Conservation (phyloP, 2,113 vertebrate genomes). For the Clarias magur region DNA sequence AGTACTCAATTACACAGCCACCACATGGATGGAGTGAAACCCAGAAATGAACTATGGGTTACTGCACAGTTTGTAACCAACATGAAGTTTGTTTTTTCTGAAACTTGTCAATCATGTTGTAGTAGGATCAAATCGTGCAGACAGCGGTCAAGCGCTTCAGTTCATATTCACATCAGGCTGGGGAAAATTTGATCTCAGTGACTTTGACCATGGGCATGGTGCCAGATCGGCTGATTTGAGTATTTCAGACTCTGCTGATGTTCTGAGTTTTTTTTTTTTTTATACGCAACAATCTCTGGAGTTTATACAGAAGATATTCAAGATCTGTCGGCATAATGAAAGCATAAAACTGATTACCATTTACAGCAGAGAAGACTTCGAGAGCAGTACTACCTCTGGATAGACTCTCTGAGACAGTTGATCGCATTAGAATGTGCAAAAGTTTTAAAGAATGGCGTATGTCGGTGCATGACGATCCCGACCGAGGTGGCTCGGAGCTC, state of each 20-base stretch:
- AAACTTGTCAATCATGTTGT: neutral
- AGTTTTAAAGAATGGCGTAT: too few species aligned
- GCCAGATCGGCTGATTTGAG: neutral
- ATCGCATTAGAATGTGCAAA: too few species aligned
- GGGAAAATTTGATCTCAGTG: neutral
- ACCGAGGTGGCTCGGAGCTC: too few species aligned
- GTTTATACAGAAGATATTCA: neutral
- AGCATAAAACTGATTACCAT: too few species aligned
- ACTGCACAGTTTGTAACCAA: neutral
- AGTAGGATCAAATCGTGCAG: neutral
- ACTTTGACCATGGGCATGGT: neutral
- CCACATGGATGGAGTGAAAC: neutral
- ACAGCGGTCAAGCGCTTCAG: neutral
- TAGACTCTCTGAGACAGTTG: too few species aligned
- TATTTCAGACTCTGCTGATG: neutral
- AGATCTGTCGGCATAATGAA: too few species aligned
- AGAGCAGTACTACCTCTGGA: too few species aligned
- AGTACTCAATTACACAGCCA: neutral
- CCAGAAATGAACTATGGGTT: neutral
- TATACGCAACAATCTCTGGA: neutral
- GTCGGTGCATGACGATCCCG: too few species aligned
- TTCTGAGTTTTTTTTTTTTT: neutral
- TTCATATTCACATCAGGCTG: neutral
- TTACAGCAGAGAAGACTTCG: too few species aligned
- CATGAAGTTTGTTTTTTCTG: neutral